These are phyloP conservation scores for Dinoponera quadriceps DNA, from an alignment of 1,140 invertebrate genomes.

Conservation along the genomic window DNA sequence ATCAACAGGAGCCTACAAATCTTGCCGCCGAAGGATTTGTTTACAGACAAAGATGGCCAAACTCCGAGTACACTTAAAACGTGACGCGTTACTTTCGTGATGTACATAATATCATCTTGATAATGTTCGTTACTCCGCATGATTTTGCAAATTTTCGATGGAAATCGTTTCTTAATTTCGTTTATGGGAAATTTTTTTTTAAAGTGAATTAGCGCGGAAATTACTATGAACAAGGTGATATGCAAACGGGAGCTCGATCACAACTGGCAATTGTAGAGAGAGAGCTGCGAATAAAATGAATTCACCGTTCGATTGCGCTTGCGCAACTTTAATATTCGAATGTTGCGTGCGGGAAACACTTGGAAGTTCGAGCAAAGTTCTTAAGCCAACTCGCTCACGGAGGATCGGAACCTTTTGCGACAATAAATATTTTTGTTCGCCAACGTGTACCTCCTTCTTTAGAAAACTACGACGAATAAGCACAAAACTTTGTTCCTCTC, in stretches of 20 bases:
- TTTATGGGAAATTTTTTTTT: not conserved
- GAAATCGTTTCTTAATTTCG: not conserved
- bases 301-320: too few species aligned
- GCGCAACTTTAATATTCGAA: too few species aligned
- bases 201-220: not conserved
- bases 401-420: too few species aligned
- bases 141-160: not conserved
- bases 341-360: too few species aligned
- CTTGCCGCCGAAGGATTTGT: not conserved
- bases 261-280: too few species aligned
- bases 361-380: too few species aligned
- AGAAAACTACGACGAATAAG: too few species aligned
- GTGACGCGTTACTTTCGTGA: constrained; percentile 16
- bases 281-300: too few species aligned
- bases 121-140: constrained; percentile 26
- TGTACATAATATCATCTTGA: constrained; percentile 34
- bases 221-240: not conserved
- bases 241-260: not conserved
- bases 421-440: too few species aligned
- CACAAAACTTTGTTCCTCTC: too few species aligned
- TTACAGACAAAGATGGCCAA: constrained; percentile 23
- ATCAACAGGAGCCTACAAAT: not conserved
- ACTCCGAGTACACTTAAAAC: not conserved
- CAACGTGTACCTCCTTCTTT: too few species aligned
- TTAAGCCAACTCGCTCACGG: too few species aligned